phyloP scores from a whole-genome alignment of 2,888 invertebrate species.

The Labia minor region DNA sequence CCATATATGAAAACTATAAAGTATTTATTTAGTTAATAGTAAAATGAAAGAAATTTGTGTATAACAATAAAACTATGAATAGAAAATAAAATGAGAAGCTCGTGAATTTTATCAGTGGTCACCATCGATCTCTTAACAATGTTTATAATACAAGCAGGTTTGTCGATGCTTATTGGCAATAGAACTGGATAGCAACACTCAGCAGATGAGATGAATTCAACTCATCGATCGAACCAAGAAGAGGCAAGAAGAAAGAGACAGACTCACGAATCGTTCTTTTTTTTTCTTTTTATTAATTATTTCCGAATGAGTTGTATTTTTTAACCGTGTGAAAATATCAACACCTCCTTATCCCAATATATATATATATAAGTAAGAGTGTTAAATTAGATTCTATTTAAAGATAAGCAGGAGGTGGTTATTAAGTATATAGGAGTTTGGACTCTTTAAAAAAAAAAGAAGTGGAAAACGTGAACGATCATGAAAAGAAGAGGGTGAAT shows the following conservation, averaged over 20 bases:
- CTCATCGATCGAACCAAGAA: too few relatives aligned
- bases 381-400: conserved; percentile 13
- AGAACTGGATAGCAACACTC: background rate
- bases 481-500: background rate
- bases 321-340: conserved; percentile 13
- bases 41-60: too few relatives aligned
- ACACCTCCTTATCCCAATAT: conserved; percentile 9
- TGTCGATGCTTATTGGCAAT: background rate
- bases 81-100: background rate
- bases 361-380: conserved; percentile 7
- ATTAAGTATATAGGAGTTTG: background rate
- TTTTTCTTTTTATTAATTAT: conserved; percentile 1
- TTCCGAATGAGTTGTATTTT: conserved; percentile 13
- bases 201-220: too few relatives aligned
- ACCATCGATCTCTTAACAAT: background rate
- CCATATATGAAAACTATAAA: too few relatives aligned
- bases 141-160: background rate
- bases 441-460: background rate
- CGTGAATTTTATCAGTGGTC: background rate
- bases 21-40: too few relatives aligned
- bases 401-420: background rate
- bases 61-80: too few relatives aligned
- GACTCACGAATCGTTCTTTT: too few relatives aligned
- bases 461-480: background rate
- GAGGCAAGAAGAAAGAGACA: too few relatives aligned